Base-by-base conservation (phyloP, 1,140 invertebrate genomes). In the Campoletis sonorensis region DNA sequence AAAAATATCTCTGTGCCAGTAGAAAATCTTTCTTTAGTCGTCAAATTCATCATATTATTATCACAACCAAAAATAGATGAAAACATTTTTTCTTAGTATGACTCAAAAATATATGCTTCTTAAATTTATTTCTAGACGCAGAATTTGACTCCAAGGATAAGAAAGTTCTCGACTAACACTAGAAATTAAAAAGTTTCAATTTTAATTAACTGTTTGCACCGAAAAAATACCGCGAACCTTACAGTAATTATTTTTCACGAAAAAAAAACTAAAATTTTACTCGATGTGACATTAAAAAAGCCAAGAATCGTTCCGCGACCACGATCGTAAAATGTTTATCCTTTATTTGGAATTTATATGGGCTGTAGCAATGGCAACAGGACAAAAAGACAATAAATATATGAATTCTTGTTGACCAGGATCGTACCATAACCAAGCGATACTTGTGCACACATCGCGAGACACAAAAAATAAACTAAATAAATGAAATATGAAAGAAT, bases 401-500 rank as follows among this genome's bases (percentile, higher is more conserved):
- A 64, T n/a, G n/a, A 64, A 64, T 4, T 5, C 23, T 2, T 27
- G 61, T 26, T 64, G 61, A 23, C 27, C 61, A 27, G 23, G n/a
- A 64, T 64, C 23, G n/a, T 10, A 4, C 23, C n/a, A 70, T 70
- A 33, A 33, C 30, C n/a, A 11, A 11, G 23, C 30, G 75, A 64
- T 64, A 18, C 49, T 77, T 77, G 21, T 64, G 21, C 30, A 77
- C 45, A 77, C 75, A 61, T 64, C n/a, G 54, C 21, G 3, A 49
- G 27, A 54, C 3, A 33, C 30, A 33, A 73, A 51, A 15, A 75
- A 75, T 30, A 40, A 75, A 54, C 51, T 2, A 30, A 75, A 75
- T 54, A 58, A 54, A 73, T 26, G 4, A 8, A 27, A 51, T 26
- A 51, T 61, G 18, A 73, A 73, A 54, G 18, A 30, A 61, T n/a